phyloP scores from a whole-genome alignment of 1,140 invertebrate genomes.

The Steinernema feltiae region DNA sequence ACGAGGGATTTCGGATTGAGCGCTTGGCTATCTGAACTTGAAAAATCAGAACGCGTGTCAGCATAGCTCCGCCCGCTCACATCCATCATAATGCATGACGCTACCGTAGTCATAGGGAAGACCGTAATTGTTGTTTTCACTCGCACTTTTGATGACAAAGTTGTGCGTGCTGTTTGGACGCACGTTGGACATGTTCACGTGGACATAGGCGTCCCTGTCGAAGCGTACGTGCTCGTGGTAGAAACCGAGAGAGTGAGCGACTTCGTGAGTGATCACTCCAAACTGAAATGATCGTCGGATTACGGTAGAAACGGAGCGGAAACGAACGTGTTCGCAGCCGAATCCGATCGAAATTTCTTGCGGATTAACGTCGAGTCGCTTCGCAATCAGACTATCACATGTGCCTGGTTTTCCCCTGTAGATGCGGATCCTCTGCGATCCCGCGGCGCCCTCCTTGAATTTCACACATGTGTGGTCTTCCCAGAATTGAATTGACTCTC shows the following conservation, averaged over 20 bases:
- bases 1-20: conserved; percentile 21
- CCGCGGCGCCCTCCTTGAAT: neutral
- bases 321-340: neutral
- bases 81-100: conserved; percentile 36
- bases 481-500: neutral
- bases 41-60: neutral
- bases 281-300: conserved; percentile 4
- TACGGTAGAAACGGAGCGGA: neutral
- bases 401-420: neutral
- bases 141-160: conserved; percentile 22
- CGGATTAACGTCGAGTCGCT: neutral
- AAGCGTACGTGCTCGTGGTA: conserved; percentile 48
- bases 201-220: conserved; percentile 45
- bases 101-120: conserved; percentile 33
- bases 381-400: neutral
- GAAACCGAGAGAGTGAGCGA: conserved; percentile 59
- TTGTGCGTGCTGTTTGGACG: conserved; percentile 23
- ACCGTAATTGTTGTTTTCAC: conserved; percentile 22
- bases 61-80: conserved; percentile 17
- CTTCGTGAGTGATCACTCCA: conserved; percentile 54
- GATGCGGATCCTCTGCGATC: neutral
- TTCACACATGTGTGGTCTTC: neutral
- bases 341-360: neutral
- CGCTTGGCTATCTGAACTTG: neutral
- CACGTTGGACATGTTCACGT: conserved; percentile 18